Evolutionary conservation across 2,888 invertebrate genomes (phyloP).

Genomic region (Uloborus plumipes): DNA sequence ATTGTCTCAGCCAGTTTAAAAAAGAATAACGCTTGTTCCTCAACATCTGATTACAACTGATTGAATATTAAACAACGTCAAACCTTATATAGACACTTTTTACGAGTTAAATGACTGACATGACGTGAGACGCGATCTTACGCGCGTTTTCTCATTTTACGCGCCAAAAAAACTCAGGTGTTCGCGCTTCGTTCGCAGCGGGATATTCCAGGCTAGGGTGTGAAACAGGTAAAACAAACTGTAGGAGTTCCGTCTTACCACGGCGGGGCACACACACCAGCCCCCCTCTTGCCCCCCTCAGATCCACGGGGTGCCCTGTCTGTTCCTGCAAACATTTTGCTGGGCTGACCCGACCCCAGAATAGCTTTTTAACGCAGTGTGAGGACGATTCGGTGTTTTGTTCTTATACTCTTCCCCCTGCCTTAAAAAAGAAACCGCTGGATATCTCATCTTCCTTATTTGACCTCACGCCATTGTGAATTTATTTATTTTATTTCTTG

Average conservation of each 20-base stretch:
- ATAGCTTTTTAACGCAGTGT: constrained; percentile 57
- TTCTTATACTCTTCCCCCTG: constrained; percentile 5
- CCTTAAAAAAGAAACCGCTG: constrained; percentile 44
- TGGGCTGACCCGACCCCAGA: constrained; percentile 38
- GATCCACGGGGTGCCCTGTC: constrained; percentile 24
- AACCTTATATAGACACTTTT: constrained; percentile 23
- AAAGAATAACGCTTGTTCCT: not conserved
- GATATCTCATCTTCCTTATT: constrained; percentile 58
- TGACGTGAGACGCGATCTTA: constrained; percentile 6
- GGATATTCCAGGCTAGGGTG: constrained; percentile 51
- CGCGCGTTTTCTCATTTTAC: constrained; percentile 26
- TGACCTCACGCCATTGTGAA: constrained; percentile 40
- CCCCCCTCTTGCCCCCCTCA: constrained; percentile 32
- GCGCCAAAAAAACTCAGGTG: constrained; percentile 52
- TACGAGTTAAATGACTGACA: constrained; percentile 24
- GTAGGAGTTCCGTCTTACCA: constrained; percentile 60
- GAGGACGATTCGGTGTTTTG: constrained; percentile 19
- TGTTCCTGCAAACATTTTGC: constrained; percentile 53
- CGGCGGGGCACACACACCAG: constrained; percentile 22
- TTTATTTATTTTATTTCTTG: constrained; percentile 33
- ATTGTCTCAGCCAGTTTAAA: no score
- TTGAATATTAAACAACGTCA: constrained; percentile 42
- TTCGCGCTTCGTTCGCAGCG: constrained; percentile 46
- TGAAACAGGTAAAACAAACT: constrained; percentile 64
- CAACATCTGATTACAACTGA: constrained; percentile 13